Percentiles rank a stretch among this genome's conserved stretches.
Evolutionary conservation across 2,888 invertebrate genomes (phyloP).

Genomic region (Lysandra bellargus): DNA sequence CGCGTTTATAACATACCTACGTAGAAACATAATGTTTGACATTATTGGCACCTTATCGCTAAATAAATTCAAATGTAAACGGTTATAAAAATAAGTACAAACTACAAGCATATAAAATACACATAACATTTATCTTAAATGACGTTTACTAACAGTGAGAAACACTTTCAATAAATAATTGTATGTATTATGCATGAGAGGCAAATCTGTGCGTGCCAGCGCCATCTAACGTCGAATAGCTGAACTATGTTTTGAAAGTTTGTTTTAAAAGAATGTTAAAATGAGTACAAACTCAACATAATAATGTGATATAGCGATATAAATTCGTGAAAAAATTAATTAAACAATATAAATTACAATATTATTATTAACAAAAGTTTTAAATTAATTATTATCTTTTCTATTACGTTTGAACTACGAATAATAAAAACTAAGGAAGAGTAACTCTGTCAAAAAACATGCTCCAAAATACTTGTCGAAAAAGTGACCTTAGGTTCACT

Average conservation of each 20-base stretch:
- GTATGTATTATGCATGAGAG: conserved; percentile 17
- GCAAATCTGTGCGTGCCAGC: conserved; percentile 37
- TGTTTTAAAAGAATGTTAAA: too few relatives aligned
- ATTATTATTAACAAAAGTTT: too few relatives aligned
- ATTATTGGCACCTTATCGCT: background rate
- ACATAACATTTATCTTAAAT: conserved; percentile 21
- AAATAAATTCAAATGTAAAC: conserved; percentile 5
- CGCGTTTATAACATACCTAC: background rate
- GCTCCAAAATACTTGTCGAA: too few relatives aligned
- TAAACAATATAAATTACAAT: too few relatives aligned
- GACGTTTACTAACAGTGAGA: conserved; percentile 19
- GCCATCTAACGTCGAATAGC: conserved; percentile 67
- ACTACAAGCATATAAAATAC: background rate
- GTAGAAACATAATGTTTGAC: background rate
- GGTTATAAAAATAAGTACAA: conserved; percentile 7
- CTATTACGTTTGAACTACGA: too few relatives aligned
- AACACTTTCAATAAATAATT: conserved; percentile 23
- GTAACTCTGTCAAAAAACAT: too few relatives aligned
- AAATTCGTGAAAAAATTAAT: too few relatives aligned
- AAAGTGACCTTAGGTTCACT: too few relatives aligned
- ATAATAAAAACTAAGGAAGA: too few relatives aligned
- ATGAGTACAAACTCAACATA: background rate
- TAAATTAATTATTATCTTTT: too few relatives aligned
- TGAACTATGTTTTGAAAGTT: conserved; percentile 39
- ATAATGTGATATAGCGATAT: background rate